Conservation (phyloP, 2,113 vertebrate species). For the Naja naja region DNA sequence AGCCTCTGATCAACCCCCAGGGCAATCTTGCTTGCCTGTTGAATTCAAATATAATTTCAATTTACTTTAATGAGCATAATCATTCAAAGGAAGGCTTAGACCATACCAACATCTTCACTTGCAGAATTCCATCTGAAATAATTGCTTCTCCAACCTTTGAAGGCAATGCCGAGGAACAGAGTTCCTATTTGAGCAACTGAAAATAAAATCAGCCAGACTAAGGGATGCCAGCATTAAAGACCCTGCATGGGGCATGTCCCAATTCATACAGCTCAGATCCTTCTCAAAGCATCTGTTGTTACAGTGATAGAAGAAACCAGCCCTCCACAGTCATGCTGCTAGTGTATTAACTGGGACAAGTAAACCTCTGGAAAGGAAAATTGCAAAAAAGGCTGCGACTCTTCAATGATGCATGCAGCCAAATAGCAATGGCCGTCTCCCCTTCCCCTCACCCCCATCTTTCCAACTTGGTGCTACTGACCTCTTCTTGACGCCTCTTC, state of each 20-base stretch:
- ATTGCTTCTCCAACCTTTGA: constrained; percentile 34
- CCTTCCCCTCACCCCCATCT: not conserved
- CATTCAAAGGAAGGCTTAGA: constrained; percentile 56
- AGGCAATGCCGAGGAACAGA: constrained; percentile 40
- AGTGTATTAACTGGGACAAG: constrained; percentile 64
- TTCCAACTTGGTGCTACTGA: not conserved
- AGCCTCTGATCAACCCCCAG: not conserved
- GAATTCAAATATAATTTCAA: constrained; percentile 25
- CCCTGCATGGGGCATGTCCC: constrained; percentile 44
- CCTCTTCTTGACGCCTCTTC: not conserved
- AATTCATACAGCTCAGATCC: constrained; percentile 63
- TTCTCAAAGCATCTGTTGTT: constrained; percentile 61
- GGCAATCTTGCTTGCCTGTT: constrained; percentile 16
- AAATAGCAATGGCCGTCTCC: constrained; percentile 57
- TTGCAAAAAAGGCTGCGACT: constrained; percentile 69
- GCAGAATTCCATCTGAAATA: constrained; percentile 21
- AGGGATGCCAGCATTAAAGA: constrained; percentile 60
- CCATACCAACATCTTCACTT: constrained; percentile 41
- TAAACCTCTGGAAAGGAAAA: constrained; percentile 62
- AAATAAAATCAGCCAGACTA: constrained; percentile 45
- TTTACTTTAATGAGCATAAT: constrained; percentile 38
- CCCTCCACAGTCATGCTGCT: constrained; percentile 59
- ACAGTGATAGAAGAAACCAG: constrained; percentile 59
- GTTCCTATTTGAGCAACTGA: constrained; percentile 41
- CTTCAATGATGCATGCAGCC: constrained; percentile 71